These are phyloP conservation scores for Cecropterus lyciades DNA, from an alignment of 1,140 invertebrate genomes.

Conservation along the genomic window DNA sequence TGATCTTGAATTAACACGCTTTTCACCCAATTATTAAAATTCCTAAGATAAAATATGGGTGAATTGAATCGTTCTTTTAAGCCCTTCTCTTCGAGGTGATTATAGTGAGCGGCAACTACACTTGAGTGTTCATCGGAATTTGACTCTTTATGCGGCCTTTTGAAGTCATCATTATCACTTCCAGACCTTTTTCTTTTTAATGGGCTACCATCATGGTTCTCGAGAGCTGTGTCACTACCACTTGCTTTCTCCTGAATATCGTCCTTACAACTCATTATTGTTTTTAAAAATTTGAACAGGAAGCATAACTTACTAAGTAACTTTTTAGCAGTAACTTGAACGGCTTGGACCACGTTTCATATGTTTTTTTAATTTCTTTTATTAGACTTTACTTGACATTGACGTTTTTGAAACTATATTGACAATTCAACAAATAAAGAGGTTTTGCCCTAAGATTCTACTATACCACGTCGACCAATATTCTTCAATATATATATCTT, in stretches of 20 bases:
- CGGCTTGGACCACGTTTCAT: neutral
- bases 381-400: neutral
- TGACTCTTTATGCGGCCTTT: constrained; percentile 19
- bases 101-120: constrained; percentile 94
- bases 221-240: constrained; percentile 8
- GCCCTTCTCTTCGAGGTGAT: constrained; percentile 92
- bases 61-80: constrained; percentile 92
- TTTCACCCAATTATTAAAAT: constrained; percentile 99
- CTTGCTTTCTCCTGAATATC: constrained; percentile 14
- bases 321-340: neutral
- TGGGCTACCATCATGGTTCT: constrained; percentile 1
- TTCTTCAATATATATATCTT: too few species aligned
- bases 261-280: constrained; percentile 36
- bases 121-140: constrained; percentile 73
- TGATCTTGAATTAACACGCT: constrained; percentile 94
- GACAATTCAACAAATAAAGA: too few species aligned
- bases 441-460: too few species aligned
- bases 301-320: constrained; percentile 6
- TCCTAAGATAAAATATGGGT: constrained; percentile 96
- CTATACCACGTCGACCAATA: too few species aligned
- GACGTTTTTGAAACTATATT: neutral
- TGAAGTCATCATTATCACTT: constrained; percentile 31
- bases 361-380: neutral
- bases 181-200: neutral
- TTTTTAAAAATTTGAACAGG: constrained; percentile 7